Conservation (phyloP, 2,888 invertebrate genomes). For the Sicus ferrugineus region DNA sequence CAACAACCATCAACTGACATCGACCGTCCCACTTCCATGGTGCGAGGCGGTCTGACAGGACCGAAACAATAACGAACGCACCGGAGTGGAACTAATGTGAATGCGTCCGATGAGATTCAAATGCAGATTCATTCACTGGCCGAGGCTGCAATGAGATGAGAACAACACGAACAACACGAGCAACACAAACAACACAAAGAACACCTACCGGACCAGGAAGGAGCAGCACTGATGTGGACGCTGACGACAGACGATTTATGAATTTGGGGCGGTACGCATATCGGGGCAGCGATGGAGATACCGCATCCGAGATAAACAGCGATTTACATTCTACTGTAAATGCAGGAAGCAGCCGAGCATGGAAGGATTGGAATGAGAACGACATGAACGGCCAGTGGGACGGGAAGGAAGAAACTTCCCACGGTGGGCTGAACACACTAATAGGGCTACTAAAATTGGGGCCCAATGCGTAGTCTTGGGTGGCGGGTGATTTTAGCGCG, state of each 20-base stretch:
- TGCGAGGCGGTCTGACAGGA: slow-evolving; percentile 32
- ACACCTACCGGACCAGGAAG: too few species aligned
- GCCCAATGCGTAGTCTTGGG: too few species aligned
- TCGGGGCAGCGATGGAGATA: slow-evolving; percentile 35
- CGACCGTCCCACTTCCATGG: not conserved
- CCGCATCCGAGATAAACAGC: slow-evolving; percentile 33
- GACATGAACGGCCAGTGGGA: slow-evolving; percentile 29
- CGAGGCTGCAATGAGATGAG: not conserved
- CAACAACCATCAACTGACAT: too few species aligned
- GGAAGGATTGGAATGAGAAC: slow-evolving; percentile 35
- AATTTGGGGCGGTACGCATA: slow-evolving; percentile 34
- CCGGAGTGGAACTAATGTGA: slow-evolving; percentile 41
- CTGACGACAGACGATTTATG: slow-evolving; percentile 15
- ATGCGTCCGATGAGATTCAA: slow-evolving; percentile 13
- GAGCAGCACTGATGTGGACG: not conserved
- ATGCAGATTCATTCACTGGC: not conserved
- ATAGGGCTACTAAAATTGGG: too few species aligned
- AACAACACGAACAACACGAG: not conserved
- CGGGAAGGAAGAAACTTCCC: not conserved
- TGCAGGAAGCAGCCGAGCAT: slow-evolving; percentile 39
- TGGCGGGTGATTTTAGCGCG: too few species aligned
- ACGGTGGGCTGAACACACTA: too few species aligned
- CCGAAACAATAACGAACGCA: slow-evolving; percentile 42
- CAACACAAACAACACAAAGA: not conserved
- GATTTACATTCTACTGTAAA: slow-evolving; percentile 19